Evolutionary conservation across 2,113 vertebrate species (phyloP), one percentile per base, ranked within the genome.

Genomic region (Cyprinus carpio): DNA sequence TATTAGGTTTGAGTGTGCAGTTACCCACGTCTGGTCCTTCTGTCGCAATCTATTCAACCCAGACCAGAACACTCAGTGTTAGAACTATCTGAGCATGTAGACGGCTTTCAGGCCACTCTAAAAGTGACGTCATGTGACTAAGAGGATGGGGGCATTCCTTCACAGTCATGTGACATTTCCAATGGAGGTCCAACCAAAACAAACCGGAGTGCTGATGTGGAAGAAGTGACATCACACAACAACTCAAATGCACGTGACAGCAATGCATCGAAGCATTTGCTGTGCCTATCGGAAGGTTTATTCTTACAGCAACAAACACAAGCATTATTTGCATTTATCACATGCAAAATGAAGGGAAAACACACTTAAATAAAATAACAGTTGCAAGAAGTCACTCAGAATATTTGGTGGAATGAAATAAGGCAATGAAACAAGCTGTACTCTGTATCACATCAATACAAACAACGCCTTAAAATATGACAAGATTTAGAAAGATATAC

Each of bases 121-220:
- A 81, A 16, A 67, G 81, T 83, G 81, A 83, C 51, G 49, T 83
- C 51, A 72, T 72, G 23, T 72, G 81, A 72, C 49, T 27, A 58
- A 12, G 46, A 72, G 65, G 29, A 71, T 72, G 29, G 46, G 7
- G 49, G 20, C 4, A 20, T 69, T 86, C 67, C 58, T 75, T 4
- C 37, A 11, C 11, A 3, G 69, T 88, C 87, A 88, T 3, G 31
- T 78, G 78, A 84, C 43, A 2, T 37, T 51, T 62, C 15, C 34
- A 69, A 51, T 34, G 62, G 83, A 87, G 74, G 80, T 69, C 74
- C 25, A 46, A 86, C 74, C 84, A 87, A 86, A 87, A 87, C 82
- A 84, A 81, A 86, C 64, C 49, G 4, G 58, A 37, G 58, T 80
- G 84, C 64, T 83, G 81, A 84, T 74, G 69, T 86, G 87, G 71